phyloP scores from a whole-genome alignment of 2,797 vertebrate genomes.

The Spinibarbus caldwelli region DNA sequence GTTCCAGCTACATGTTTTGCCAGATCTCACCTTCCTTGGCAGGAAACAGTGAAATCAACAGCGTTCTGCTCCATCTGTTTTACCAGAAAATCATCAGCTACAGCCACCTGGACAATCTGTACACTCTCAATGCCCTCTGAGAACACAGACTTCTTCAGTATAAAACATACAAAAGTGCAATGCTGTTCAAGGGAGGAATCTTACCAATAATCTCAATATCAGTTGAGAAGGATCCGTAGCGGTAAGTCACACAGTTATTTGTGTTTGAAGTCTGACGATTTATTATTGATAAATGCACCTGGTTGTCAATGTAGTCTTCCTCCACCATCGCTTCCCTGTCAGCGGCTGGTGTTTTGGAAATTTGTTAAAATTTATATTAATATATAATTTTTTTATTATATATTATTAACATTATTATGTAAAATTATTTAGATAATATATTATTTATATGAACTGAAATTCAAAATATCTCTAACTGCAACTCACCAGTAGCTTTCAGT shows the following conservation, averaged over 20 bases:
- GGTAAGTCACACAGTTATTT: slow-evolving; percentile 85
- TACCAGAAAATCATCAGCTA: slow-evolving; percentile 71
- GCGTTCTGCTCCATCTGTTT: slow-evolving; percentile 72
- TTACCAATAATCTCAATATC: slow-evolving; percentile 87
- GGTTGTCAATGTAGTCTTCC: slow-evolving; percentile 57
- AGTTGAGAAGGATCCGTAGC: slow-evolving; percentile 90
- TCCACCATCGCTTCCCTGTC: slow-evolving; percentile 7
- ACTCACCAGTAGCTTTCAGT: too few species aligned
- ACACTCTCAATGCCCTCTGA: slow-evolving; percentile 91
- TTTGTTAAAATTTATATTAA: neutral
- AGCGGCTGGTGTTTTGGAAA: slow-evolving; percentile 19
- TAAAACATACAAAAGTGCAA: neutral
- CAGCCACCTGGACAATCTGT: slow-evolving; percentile 86
- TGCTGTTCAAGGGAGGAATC: slow-evolving; percentile 58
- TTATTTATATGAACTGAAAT: neutral
- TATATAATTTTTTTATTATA: neutral
- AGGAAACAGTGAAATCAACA: slow-evolving; percentile 89
- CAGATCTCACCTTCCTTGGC: slow-evolving; percentile 85
- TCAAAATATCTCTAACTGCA: neutral
- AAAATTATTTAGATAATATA: neutral
- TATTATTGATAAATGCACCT: slow-evolving; percentile 65
- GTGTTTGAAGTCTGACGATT: slow-evolving; percentile 75
- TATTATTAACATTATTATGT: neutral
- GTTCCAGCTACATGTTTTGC: neutral
- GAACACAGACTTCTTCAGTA: slow-evolving; percentile 22